These are phyloP conservation scores for Pogonus chalceus DNA, from an alignment of 1,140 invertebrate species.

Conservation along the genomic window DNA sequence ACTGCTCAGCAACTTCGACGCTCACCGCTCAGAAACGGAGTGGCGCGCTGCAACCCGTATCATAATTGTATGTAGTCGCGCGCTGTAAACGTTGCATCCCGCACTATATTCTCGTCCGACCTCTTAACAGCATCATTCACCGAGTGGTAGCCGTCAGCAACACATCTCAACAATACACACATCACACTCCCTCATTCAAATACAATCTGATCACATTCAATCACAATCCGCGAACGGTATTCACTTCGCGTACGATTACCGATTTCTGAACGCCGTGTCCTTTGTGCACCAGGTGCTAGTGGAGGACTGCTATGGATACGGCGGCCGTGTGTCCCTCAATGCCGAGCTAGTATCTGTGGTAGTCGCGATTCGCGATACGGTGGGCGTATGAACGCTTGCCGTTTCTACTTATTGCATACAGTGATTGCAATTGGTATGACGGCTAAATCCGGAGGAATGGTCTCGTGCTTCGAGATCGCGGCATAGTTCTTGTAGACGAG, in stretches of 20 bases:
- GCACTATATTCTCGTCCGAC: too few species aligned
- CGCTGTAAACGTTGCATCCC: too few species aligned
- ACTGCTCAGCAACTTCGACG: too few species aligned
- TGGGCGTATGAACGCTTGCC: background rate
- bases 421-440: background rate
- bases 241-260: background rate
- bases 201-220: background rate
- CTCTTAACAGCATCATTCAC: too few species aligned
- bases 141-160: background rate
- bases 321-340: background rate
- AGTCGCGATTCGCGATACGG: background rate
- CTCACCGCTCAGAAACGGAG: too few species aligned
- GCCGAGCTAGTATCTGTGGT: background rate
- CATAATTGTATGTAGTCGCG: too few species aligned
- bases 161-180: background rate
- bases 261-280: background rate
- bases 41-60: too few species aligned
- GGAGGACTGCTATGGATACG: slow-evolving; percentile 1
- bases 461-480: background rate
- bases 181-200: background rate
- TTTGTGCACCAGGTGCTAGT: background rate
- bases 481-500: background rate
- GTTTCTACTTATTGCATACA: background rate
- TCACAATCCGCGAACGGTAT: background rate
- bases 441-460: slow-evolving; percentile 5